Percentiles rank a stretch among this genome's conserved stretches.
phyloP scores from a whole-genome alignment of 1,140 invertebrate genomes.

The Zaprionus kolodkinae region DNA sequence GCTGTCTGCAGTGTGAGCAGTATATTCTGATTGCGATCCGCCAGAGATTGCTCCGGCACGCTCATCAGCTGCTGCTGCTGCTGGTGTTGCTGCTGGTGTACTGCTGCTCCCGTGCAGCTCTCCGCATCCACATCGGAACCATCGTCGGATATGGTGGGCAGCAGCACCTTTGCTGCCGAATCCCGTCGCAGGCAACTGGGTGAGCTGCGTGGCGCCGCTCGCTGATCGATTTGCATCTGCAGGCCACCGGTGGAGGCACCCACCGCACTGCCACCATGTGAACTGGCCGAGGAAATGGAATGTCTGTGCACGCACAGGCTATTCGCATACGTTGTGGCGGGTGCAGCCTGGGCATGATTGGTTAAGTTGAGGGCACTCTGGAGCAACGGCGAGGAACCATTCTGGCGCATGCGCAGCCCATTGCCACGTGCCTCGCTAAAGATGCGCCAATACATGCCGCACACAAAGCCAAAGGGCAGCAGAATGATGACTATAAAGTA shows the following conservation, averaged over 20 bases:
- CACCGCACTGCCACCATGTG: conserved; percentile 59
- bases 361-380: conserved; percentile 83
- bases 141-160: conserved; percentile 80
- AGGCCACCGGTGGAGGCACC: conserved; percentile 59
- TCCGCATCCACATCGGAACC: conserved; percentile 68
- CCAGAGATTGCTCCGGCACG: conserved; percentile 56
- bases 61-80: conserved; percentile 49
- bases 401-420: conserved; percentile 88
- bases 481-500: conserved; percentile 87
- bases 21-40: conserved; percentile 76
- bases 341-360: conserved; percentile 66
- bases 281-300: conserved; percentile 77
- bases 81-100: conserved; percentile 1
- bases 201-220: conserved; percentile 55
- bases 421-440: conserved; percentile 89
- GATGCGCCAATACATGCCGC: conserved; percentile 90
- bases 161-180: conserved; percentile 74
- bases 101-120: background rate
- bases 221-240: conserved; percentile 81
- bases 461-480: conserved; percentile 88
- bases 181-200: conserved; percentile 72
- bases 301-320: conserved; percentile 74
- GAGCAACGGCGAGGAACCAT: conserved; percentile 86
- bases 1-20: conserved; percentile 73
- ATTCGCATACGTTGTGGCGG: conserved; percentile 82